Evolutionary conservation across 2,113 vertebrate genomes (phyloP), one percentile per base, ranked within the genome.

Genomic region (Mustelus asterias): DNA sequence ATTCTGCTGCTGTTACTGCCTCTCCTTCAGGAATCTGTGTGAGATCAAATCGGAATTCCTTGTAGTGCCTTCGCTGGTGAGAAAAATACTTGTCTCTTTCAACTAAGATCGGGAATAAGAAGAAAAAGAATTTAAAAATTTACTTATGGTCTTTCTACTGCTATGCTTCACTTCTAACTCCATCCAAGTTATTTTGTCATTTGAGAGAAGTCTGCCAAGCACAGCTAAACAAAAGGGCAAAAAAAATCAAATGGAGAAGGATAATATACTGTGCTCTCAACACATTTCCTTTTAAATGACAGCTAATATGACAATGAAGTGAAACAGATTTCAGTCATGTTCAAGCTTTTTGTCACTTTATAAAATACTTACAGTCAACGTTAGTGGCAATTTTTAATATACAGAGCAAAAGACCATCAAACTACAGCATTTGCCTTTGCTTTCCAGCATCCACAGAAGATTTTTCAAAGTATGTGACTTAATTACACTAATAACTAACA

Each of bases 61-160:
- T 99, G 97, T 98, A 99, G 97, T 99, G 99, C 96, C 99, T 98
- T 97, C 99, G 97, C 96, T 99, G 99, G 97, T 99, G 99, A 96
- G 99, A 99, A 98, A 99, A 99, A 97, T 99, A 99, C 97, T 99
- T 99, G 97, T 99, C 99, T 97, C 98, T 98, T 98, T 99, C 99
- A 97, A 99, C 99, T 99, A 96, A 94, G 96, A 97, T 96, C 97
- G 72, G 96, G 85, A 96, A 89, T 26, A 96, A 96, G 60, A 95
- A 54, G 70, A 95, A 65, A 54, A 88, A 54, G 16, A n/a, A 93
- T 54, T 5, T 22, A 41, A 54, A 89, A 29, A 60, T 37, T 93
- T 60, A 37, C 33, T 93, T 67, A 37, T 22, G n/a, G 14, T 11
- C 54, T 90, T 90, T 63, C 9, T 63, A 13, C 58, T 13, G 13